Conservation (phyloP, 64 coral and sea anemone genomes). For the Astreopora myriophthalma region DNA sequence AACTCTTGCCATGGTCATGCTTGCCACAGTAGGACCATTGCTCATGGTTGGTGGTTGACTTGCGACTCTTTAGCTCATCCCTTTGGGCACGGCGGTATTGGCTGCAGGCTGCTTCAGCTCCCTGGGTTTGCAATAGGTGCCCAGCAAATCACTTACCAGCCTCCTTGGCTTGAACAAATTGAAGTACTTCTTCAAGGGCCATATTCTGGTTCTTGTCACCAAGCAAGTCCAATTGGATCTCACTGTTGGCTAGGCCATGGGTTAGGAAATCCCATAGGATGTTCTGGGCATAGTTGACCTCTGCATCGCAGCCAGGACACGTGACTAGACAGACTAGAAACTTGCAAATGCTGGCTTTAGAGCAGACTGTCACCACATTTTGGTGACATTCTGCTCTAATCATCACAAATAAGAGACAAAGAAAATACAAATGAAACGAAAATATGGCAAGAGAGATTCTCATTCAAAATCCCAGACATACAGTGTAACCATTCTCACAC, state of each 20-base stretch:
- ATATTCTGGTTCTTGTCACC: constrained; percentile 53
- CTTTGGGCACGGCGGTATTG: constrained; percentile 24
- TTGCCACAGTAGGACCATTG: not conserved
- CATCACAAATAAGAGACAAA: too few species aligned
- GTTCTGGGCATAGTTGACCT: constrained; percentile 30
- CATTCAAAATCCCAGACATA: too few species aligned
- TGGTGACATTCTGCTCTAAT: too few species aligned
- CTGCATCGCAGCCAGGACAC: not conserved
- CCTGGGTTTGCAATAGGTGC: constrained; percentile 2
- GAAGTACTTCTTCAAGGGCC: constrained; percentile 1
- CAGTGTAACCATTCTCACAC: too few species aligned
- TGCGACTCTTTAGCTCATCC: not conserved
- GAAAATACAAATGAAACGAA: too few species aligned
- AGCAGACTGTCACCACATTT: too few species aligned
- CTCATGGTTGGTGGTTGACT: not conserved
- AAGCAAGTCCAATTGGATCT: constrained; percentile 39
- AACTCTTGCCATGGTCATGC: not conserved
- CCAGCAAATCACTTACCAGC: constrained; percentile 35
- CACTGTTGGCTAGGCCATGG: not conserved
- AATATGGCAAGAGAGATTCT: too few species aligned
- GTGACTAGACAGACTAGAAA: not conserved
- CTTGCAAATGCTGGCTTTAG: constrained; percentile 41
- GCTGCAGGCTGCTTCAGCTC: constrained; percentile 11
- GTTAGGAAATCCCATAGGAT: constrained; percentile 19
- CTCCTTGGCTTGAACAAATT: constrained; percentile 54